These are phyloP conservation scores for Apolygus lucorum DNA, from an alignment of 1,140 invertebrate genomes.

Conservation along the genomic window DNA sequence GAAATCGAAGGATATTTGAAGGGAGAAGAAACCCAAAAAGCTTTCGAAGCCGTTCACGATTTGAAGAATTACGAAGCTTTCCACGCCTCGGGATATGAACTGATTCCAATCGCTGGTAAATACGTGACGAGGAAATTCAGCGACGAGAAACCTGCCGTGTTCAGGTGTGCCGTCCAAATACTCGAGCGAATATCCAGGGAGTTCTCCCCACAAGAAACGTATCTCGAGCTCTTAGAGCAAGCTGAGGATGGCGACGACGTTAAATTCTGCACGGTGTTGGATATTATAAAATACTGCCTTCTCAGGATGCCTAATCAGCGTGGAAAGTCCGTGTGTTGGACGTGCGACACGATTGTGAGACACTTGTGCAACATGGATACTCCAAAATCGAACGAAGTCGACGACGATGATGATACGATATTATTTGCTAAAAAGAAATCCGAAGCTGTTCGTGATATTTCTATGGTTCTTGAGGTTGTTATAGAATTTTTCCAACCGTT, in stretches of 20 bases:
- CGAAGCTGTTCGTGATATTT: not conserved
- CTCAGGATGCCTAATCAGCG: not conserved
- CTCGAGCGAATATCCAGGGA: not conserved
- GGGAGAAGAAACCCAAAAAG: not conserved
- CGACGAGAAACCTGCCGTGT: not conserved
- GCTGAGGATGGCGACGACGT: not conserved
- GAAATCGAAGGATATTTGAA: not conserved
- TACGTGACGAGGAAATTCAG: not conserved
- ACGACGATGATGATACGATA: not conserved
- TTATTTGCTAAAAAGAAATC: not conserved
- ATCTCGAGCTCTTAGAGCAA: not conserved
- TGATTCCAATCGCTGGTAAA: not conserved
- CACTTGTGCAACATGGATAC: not conserved
- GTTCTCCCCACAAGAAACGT: not conserved
- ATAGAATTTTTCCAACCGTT: not conserved
- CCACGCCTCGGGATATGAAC: not conserved
- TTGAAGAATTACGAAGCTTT: not conserved
- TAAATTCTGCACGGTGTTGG: not conserved
- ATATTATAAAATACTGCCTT: not conserved
- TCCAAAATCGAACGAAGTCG: no score
- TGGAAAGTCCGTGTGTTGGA: not conserved
- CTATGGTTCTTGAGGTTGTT: not conserved
- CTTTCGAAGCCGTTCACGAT: not conserved
- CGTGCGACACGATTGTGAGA: not conserved
- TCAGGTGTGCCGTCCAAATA: not conserved